Percentiles rank a stretch among this genome's conserved stretches.
Evolutionary conservation across 2,797 vertebrate genomes (phyloP).

Genomic region (Tragopan temminckii): DNA sequence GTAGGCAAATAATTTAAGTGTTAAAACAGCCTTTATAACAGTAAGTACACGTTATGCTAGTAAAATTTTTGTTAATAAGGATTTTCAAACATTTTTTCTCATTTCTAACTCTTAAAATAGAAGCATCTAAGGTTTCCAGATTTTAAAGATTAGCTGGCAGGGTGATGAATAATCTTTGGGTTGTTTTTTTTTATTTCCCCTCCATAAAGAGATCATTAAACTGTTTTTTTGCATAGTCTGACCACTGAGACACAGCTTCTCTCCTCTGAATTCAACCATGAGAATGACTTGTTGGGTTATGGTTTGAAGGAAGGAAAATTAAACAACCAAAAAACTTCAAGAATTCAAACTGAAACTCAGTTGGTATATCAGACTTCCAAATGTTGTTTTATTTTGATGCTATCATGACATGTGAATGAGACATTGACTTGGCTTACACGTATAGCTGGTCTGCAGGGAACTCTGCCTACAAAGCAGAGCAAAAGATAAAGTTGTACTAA

Average conservation of each 20-base stretch:
- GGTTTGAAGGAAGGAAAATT: neutral
- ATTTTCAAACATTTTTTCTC: conserved; percentile 38
- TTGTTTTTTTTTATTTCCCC: neutral
- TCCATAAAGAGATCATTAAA: neutral
- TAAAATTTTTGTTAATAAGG: conserved; percentile 27
- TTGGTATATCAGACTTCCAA: conserved; percentile 14
- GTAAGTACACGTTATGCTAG: neutral
- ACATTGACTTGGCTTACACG: neutral
- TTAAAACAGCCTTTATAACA: neutral
- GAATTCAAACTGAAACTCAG: conserved; percentile 20
- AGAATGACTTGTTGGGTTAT: conserved; percentile 9
- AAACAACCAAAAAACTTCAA: neutral
- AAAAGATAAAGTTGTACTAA: neutral
- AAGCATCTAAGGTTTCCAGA: conserved; percentile 32
- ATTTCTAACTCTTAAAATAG: conserved; percentile 19
- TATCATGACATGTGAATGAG: neutral
- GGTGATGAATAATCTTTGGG: neutral
- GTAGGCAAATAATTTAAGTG: neutral
- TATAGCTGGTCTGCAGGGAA: neutral
- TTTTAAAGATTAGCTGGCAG: conserved; percentile 36
- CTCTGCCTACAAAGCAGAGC: neutral
- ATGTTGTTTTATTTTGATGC: conserved; percentile 2
- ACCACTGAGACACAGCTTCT: neutral
- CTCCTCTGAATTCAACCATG: neutral
- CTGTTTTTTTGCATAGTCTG: conserved; percentile 14